Evolutionary conservation across 1,140 invertebrate species (phyloP).

Genomic region (Pararge aegeria): DNA sequence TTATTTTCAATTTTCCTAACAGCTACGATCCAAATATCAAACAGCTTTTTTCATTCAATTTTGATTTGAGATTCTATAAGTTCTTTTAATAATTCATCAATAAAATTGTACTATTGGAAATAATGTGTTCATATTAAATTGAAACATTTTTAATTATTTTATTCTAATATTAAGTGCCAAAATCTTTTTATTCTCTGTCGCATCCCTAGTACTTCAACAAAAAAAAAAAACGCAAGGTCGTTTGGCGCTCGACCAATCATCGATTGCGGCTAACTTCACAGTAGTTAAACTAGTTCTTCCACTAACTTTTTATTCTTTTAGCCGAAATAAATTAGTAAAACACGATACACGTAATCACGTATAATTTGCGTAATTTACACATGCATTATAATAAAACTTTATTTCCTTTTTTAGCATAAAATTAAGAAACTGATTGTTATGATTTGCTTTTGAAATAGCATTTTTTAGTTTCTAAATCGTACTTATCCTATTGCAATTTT

Average conservation of each 20-base stretch:
- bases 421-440: neutral
- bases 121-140: too few relatives aligned
- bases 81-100: too few relatives aligned
- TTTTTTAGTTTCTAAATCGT: too few relatives aligned
- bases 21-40: too few relatives aligned
- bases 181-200: neutral
- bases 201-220: constrained; percentile 38
- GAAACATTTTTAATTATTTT: too few relatives aligned
- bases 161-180: too few relatives aligned
- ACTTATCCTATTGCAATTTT: too few relatives aligned
- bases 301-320: constrained; percentile 21
- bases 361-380: neutral
- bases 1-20: too few relatives aligned
- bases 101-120: too few relatives aligned
- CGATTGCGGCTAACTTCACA: constrained; percentile 37
- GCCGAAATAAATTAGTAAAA: neutral
- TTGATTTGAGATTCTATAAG: too few relatives aligned
- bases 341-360: neutral
- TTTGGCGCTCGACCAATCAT: constrained; percentile 46
- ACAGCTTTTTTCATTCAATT: too few relatives aligned
- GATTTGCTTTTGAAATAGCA: neutral
- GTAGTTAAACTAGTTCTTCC: constrained; percentile 37
- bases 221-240: constrained; percentile 64
- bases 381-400: neutral
- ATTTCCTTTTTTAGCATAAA: neutral